Evolutionary conservation across 2,888 invertebrate species (phyloP), one percentile per base, ranked within the genome.

Genomic region (Cetonia aurata): DNA sequence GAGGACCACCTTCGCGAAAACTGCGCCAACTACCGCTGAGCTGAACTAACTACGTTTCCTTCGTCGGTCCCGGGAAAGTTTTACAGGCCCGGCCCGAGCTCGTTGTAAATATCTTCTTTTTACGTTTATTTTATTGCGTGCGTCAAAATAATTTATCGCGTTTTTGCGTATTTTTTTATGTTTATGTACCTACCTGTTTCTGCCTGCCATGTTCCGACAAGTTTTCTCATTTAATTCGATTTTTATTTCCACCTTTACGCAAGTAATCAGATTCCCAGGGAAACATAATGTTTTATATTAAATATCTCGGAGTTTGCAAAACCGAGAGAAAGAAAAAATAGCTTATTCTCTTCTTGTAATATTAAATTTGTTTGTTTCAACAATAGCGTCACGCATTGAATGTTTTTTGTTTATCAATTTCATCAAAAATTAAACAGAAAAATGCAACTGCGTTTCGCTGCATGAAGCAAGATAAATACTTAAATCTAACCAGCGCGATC

Each of bases 41-140:
- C 62, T 50, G 12, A 15, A 50, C 50, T 65, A 65, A 65, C 62
- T 37, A 50, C 37, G 37, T 12, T 37, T 37, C 13, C 48, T 57
- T 13, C 31, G 31, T 15, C 3, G 60, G 46, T 33, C 37, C 15
- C 55, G 37, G 60, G 46, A 37, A 56, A 60, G 46, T 31, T 60
- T 31, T 15, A 15, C 10, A 33, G 9, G 13, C 37, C 37, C 55
- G 17, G n/a, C 10, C n/a, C 25, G 52, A 6, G 33, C 33, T 13
- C 31, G 19, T 19, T 56, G n/a, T 31, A 25, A 31, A 4, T 33
- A 33, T 10, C 31, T 37, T 37, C 13, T 31, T 33, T 65, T 65
- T 52, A 65, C 37, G 62, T 65, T 65, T 65, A 50, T 65, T 65
- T 50, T 65, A 65, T 65, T 65, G 62, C 62, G 50, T 65, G 62